phyloP scores from a whole-genome alignment of 2,797 vertebrate genomes.

The Antennarius maculatus region DNA sequence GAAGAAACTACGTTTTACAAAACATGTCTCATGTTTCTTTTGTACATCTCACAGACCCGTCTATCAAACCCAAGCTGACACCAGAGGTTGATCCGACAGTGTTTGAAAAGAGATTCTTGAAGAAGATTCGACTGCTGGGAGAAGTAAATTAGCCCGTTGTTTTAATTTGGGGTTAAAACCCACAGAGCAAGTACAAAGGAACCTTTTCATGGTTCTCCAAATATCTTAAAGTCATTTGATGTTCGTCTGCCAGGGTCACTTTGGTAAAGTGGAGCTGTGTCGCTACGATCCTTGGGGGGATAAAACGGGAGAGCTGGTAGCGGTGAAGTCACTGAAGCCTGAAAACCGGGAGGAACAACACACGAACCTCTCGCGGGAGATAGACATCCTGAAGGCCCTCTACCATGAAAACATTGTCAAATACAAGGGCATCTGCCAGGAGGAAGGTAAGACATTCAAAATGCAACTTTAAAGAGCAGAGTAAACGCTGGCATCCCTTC shows the following conservation, averaged over 20 bases:
- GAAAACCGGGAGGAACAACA: conserved; percentile 92
- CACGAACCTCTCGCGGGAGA: conserved; percentile 92
- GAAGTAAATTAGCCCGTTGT: conserved; percentile 81
- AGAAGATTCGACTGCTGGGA: conserved; percentile 89
- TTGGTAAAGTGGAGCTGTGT: conserved; percentile 96
- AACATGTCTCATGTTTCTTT: neutral
- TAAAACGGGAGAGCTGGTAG: conserved; percentile 93
- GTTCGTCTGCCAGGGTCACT: conserved; percentile 87
- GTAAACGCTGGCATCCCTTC: neutral
- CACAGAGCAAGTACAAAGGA: neutral
- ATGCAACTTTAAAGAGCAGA: neutral
- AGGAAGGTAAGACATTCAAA: conserved; percentile 85
- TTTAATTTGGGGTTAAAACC: neutral
- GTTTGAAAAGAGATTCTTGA: conserved; percentile 95
- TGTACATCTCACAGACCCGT: conserved; percentile 79
- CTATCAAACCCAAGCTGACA: conserved; percentile 84
- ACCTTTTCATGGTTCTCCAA: neutral
- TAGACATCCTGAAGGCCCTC: conserved; percentile 92
- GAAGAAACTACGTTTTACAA: conserved; percentile 17
- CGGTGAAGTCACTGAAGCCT: conserved; percentile 95
- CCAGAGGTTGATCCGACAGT: conserved; percentile 91
- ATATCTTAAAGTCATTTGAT: neutral
- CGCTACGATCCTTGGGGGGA: conserved; percentile 95
- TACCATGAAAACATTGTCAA: conserved; percentile 98
- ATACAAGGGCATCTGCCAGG: conserved; percentile 96